Evolutionary conservation across 1,140 invertebrate species (phyloP), one percentile per base, ranked within the genome.

Genomic region (Achatina immaculata): DNA sequence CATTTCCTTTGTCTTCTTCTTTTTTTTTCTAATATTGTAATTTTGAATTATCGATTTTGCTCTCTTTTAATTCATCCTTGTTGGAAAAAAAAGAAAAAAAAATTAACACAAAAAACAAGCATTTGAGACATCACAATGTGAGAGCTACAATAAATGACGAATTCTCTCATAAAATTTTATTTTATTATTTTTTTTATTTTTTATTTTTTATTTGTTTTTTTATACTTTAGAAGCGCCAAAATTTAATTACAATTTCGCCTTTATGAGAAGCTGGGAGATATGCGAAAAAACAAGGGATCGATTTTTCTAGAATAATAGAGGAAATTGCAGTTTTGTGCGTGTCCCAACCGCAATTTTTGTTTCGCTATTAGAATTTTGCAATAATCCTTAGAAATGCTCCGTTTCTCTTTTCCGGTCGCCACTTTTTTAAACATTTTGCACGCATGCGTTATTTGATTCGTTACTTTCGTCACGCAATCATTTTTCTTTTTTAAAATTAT

Each of bases 271-370:
- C 28, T n/a, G 9, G 43, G 34, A 73, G 42, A 40, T 2, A 48
- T 40, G 71, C n/a, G 43, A 43, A 48, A 28, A 48, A 73, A 28
- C 38, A 43, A n/a, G n/a, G 21, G 40, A 73, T 73, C 71, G 71
- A 73, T 73, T 73, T 48, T 34, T 34, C 71, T 73, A 19, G 71
- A 43, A 73, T 73, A 73, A 73, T 73, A 73, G 48, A 73, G 28
- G 71, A 73, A 73, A 73, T 73, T 73, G 71, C 71, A 73, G 71
- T 73, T 73, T 73, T 73, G 42, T 36, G 71, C 71, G 71, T 73
- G 71, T 73, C 21, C 43, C 28, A 24, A 34, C 71, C 9, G n/a
- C 48, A 43, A 73, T 73, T 73, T 73, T 73, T 43, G 42, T 73
- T 73, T 43, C 28, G 16, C 28, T 6, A 45, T 69, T 69, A 69